Evolutionary conservation across 2,797 vertebrate species (phyloP).

Genomic region (Dromococcyx pavoninus): DNA sequence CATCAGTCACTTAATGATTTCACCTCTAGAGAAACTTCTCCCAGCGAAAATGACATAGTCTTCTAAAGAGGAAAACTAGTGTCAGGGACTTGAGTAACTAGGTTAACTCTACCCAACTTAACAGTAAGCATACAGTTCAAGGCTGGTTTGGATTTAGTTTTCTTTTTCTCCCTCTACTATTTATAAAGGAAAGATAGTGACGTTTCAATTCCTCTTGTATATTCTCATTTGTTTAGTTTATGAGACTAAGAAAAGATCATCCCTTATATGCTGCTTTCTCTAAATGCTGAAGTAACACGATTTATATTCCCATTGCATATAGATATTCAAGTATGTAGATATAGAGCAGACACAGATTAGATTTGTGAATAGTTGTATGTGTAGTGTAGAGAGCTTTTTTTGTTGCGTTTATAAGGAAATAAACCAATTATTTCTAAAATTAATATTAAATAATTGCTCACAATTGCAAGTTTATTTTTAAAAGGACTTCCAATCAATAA

Average conservation of each 20-base stretch:
- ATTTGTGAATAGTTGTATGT: not conserved
- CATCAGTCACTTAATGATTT: not conserved
- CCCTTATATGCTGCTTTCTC: not conserved
- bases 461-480: not conserved
- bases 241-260: not conserved
- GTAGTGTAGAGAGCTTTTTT: not conserved
- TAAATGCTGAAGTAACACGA: not conserved
- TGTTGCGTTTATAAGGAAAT: not conserved
- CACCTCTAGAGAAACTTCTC: not conserved
- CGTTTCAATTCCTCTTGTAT: not conserved
- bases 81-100: not conserved
- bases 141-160: not conserved
- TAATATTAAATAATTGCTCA: not conserved
- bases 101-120: not conserved
- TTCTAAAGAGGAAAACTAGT: not conserved
- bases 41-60: not conserved
- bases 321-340: not conserved
- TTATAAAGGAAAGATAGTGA: not conserved
- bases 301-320: not conserved
- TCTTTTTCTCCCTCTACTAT: rapidly evolving
- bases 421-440: not conserved
- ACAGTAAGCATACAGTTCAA: not conserved
- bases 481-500: not conserved
- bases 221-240: not conserved
- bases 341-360: not conserved